Conservation (phyloP, 1,140 invertebrate genomes). For the Acromyrmex heyeri region DNA sequence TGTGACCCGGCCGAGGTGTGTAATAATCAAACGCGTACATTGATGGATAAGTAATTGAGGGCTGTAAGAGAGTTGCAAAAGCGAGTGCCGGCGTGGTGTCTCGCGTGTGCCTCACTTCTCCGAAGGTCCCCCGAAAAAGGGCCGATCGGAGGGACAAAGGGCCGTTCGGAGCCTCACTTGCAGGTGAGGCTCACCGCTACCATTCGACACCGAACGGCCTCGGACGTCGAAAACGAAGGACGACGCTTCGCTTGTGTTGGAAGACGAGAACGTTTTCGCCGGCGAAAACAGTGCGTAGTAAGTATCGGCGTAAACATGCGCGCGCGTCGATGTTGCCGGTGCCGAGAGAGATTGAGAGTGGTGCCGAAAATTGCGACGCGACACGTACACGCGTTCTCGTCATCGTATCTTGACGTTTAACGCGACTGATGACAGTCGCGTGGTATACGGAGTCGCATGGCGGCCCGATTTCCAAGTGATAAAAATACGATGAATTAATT, state of each 20-base stretch:
- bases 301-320: conserved; percentile 38
- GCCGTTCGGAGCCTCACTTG: neutral
- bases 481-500: neutral
- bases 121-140: neutral
- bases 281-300: conserved; percentile 27
- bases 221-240: neutral
- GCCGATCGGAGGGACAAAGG: conserved; percentile 17
- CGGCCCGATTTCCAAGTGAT: neutral
- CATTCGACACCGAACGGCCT: neutral
- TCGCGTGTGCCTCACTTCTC: neutral
- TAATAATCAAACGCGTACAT: neutral
- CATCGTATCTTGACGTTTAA: conserved; percentile 34
- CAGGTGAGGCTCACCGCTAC: conserved; percentile 4
- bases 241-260: neutral
- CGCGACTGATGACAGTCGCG: neutral
- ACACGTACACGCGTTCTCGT: neutral
- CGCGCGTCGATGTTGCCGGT: conserved; percentile 34
- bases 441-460: neutral
- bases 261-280: neutral
- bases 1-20: neutral
- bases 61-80: neutral
- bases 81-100: neutral
- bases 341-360: neutral
- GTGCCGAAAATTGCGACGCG: conserved; percentile 24
- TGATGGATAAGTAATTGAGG: neutral